Base-by-base conservation (phyloP, 2,797 vertebrate species). In the Prionace glauca region DNA sequence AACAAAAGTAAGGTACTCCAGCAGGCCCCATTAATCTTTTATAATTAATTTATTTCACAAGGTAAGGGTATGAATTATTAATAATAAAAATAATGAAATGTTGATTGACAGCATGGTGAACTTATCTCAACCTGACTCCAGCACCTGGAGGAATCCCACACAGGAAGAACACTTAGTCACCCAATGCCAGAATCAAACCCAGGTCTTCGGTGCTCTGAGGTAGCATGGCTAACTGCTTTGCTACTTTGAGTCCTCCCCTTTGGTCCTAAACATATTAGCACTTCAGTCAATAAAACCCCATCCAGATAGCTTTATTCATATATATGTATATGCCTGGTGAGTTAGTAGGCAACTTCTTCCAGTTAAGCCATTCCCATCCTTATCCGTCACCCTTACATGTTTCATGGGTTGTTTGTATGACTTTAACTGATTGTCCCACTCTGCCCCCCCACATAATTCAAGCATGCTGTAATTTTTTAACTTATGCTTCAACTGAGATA, bases 31-130 rank as follows among this genome's bases (percentile, higher is more conserved):
- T 41, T 20, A 45, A 84, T 18, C 36, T 84, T 84, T 84, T 22
- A 88, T 29, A 26, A 88, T 88, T 24, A 88, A 88, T 88, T 56
- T 88, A 26, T 88, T 88, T 11, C 86, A 88, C 45, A 88, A 88
- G 2, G 22, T 12, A 84, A 88, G 16, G 41, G 9, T 45, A 45
- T 41, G 14, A 41, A 45, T 84, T 84, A 84, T 84, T 84, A 41
- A 84, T 84, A 41, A 41, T 41, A 84, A 41, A 84, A 77, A 77
- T 14, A 84, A 11, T 74, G 72, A 74, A 72, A 74, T 77, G 14
- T 77, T 77, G 29, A 29, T n/a, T 77, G 3, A 77, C 72, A 74
- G 10, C 26, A 74, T 32, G 26, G 26, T 8, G 29, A 74, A 9
- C 32, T 29, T 32, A 74, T 74, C 72, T 29, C 74, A 77, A 7